Base-by-base conservation (phyloP, 1,140 invertebrate species). In the Drosophila kurseongensis region DNA sequence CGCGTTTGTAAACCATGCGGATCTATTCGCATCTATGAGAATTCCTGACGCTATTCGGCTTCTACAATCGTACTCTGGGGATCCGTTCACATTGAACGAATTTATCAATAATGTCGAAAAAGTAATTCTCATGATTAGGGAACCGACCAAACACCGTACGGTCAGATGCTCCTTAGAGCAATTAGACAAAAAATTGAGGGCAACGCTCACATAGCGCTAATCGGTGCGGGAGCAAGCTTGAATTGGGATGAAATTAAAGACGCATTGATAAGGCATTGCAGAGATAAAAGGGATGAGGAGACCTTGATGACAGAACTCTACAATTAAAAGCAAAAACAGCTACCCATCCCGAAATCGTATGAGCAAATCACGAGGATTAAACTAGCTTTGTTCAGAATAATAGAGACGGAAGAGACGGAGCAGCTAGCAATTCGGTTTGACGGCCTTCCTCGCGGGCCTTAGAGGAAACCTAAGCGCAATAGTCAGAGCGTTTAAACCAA, bases 251-350 rank as follows among this genome's bases (percentile, higher is more conserved):
- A 51, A 23, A 23, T 40, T n/a, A 32, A 16, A 1, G 55, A 44
- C 6, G 27, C 40, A 13, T 3, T 57, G 3, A 7, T 57, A 14
- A 16, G 23, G 8, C 38, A 57, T 2, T 57, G 55, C 3, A 58
- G 14, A 13, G 42, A 47, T 9, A 59, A 42, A 6, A 48, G 42
- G 7, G 29, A 59, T 29, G 29, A 58, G 7, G 42, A 48, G 23
- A 27, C 42, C 2, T 7, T 59, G 3, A 59, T 36, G 57, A 14
- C 29, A 1, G 42, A 59, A n/a, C 16, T 48, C 1, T 59, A 36
- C 9, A 58, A 58, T 18, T 45, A 32, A 0, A 41, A 41, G 18
- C 42, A 45, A 4, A 50, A 50, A 8, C 23, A 50, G 4, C 12
- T 48, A 13, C 8, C 45, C 7, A 2, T 48, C n/a, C 23, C 29